phyloP scores from a whole-genome alignment of 2,888 invertebrate species.

The Tuberolachnus salignus region DNA sequence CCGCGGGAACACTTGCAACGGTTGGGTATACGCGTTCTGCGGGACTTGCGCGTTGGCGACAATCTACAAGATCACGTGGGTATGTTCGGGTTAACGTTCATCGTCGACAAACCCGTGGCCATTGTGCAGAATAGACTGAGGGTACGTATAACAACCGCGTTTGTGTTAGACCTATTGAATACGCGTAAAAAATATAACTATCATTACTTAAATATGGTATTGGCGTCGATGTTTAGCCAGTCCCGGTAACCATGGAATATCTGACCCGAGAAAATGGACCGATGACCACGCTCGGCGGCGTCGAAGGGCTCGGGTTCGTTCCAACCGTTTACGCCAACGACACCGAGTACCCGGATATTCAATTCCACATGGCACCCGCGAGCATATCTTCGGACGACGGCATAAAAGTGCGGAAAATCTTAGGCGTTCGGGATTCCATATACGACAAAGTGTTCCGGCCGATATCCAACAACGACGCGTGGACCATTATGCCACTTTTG shows the following conservation, averaged over 20 bases:
- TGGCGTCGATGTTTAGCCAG: slow-evolving; percentile 66
- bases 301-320: slow-evolving; percentile 86
- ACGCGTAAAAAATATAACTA: too few species aligned
- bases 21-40: slow-evolving; percentile 75
- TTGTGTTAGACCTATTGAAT: background rate
- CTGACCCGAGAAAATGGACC: slow-evolving; percentile 79
- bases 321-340: slow-evolving; percentile 82
- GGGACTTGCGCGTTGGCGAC: slow-evolving; percentile 74
- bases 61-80: slow-evolving; percentile 89
- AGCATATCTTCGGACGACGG: slow-evolving; percentile 76
- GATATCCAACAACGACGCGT: slow-evolving; percentile 78
- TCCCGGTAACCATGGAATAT: slow-evolving; percentile 80
- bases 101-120: slow-evolving; percentile 81
- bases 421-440: slow-evolving; percentile 79
- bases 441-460: slow-evolving; percentile 81
- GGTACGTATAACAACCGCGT: slow-evolving; percentile 57
- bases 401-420: slow-evolving; percentile 74
- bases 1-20: slow-evolving; percentile 73
- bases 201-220: background rate
- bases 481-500: slow-evolving; percentile 86
- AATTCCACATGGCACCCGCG: slow-evolving; percentile 92
- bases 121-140: slow-evolving; percentile 75
- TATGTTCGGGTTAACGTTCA: slow-evolving; percentile 76
- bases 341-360: slow-evolving; percentile 84
- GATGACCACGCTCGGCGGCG: slow-evolving; percentile 85